Conservation (phyloP, 2,888 invertebrate species). For the Rhagophthalmus giganteus region DNA sequence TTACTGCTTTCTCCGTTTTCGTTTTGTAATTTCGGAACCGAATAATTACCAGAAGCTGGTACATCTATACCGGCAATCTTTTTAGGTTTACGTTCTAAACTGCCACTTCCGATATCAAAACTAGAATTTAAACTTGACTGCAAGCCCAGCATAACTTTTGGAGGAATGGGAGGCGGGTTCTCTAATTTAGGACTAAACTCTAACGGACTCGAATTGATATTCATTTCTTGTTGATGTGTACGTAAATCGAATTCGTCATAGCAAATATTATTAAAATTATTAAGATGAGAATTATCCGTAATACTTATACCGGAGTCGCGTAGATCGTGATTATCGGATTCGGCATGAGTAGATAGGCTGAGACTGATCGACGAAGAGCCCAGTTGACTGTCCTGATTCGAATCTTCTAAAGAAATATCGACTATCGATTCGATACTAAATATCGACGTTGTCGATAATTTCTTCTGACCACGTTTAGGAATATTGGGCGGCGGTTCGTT, state of each 20-base stretch:
- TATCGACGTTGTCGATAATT: slow-evolving; percentile 54
- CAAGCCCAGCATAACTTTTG: slow-evolving; percentile 42
- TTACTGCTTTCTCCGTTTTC: slow-evolving; percentile 38
- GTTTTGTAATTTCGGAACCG: slow-evolving; percentile 48
- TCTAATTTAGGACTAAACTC: slow-evolving; percentile 45
- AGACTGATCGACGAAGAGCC: slow-evolving; percentile 41
- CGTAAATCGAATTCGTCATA: slow-evolving; percentile 54
- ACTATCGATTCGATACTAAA: slow-evolving; percentile 54
- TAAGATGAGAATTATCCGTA: slow-evolving; percentile 50
- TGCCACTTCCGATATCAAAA: slow-evolving; percentile 42
- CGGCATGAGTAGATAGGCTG: slow-evolving; percentile 32
- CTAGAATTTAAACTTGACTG: slow-evolving; percentile 46
- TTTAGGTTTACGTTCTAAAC: slow-evolving; percentile 39
- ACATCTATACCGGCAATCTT: slow-evolving; percentile 30
- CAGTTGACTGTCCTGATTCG: slow-evolving; percentile 48
- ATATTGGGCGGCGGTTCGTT: slow-evolving; percentile 54
- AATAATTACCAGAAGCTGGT: slow-evolving; percentile 51
- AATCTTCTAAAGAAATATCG: slow-evolving; percentile 58
- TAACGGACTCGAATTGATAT: slow-evolving; percentile 49
- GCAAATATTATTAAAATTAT: slow-evolving; percentile 53
- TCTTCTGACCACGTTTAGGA: slow-evolving; percentile 55
- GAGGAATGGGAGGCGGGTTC: slow-evolving; percentile 52
- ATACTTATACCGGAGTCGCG: slow-evolving; percentile 61
- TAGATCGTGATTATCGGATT: slow-evolving; percentile 54
- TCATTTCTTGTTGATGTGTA: slow-evolving; percentile 51